Percentiles rank a stretch among this genome's conserved stretches.
phyloP scores from a whole-genome alignment of 2,797 vertebrate species.

The Gastrophryne carolinensis region DNA sequence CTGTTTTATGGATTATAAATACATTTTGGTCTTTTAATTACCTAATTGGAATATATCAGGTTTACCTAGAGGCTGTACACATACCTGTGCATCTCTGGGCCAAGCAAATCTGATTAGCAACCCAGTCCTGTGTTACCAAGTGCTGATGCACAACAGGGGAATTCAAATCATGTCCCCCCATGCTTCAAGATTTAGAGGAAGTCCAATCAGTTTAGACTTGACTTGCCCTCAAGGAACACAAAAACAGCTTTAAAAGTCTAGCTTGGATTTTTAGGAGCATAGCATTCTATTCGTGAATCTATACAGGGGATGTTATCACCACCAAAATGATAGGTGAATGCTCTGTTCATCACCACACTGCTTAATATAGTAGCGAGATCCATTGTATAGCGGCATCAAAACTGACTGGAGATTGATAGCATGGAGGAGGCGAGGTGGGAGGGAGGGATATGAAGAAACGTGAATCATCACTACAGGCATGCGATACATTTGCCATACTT shows the following conservation, averaged over 20 bases:
- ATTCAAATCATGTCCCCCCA: too few relatives aligned
- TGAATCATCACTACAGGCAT: background rate
- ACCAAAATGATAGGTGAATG: conserved; percentile 11
- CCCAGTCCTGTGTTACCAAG: too few relatives aligned
- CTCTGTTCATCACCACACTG: background rate
- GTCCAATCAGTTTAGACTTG: too few relatives aligned
- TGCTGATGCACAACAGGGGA: too few relatives aligned
- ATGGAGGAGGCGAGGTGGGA: conserved; percentile 8
- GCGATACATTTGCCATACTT: background rate
- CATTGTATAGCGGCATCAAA: conserved; percentile 21
- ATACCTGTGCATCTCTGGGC: too few relatives aligned
- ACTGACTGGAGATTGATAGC: conserved; percentile 36
- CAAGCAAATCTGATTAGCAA: too few relatives aligned
- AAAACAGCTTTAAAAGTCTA: background rate
- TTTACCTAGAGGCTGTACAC: too few relatives aligned
- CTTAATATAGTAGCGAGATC: conserved; percentile 27
- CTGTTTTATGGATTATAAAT: too few relatives aligned
- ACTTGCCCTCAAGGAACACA: too few relatives aligned
- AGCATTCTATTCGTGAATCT: background rate
- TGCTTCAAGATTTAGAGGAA: too few relatives aligned
- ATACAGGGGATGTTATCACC: background rate
- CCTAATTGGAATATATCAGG: too few relatives aligned
- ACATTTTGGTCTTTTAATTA: too few relatives aligned
- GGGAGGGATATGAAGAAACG: background rate
- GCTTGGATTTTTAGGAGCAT: background rate